Percentiles rank a stretch among this genome's conserved stretches.
phyloP scores from a whole-genome alignment of 1,140 invertebrate genomes.

The Piezodorus guildinii region DNA sequence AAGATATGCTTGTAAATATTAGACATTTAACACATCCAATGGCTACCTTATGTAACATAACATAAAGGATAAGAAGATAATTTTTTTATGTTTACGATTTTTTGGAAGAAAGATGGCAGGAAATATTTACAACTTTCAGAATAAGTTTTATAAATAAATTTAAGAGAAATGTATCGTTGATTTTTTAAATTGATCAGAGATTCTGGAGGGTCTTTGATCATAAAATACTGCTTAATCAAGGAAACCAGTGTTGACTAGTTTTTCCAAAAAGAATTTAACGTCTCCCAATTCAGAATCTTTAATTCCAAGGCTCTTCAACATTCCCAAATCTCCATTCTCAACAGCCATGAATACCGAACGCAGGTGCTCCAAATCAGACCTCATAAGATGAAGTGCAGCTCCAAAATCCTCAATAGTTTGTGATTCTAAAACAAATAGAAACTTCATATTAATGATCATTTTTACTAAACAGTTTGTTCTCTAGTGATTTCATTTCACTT shows the following conservation, averaged over 20 bases:
- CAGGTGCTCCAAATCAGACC: constrained; percentile 80
- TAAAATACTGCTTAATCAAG: constrained; percentile 51
- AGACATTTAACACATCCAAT: neutral
- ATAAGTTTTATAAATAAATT: too few species aligned
- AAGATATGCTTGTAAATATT: neutral
- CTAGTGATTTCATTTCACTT: too few species aligned
- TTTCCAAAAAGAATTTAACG: constrained; percentile 93
- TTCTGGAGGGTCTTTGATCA: too few species aligned
- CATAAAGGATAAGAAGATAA: neutral
- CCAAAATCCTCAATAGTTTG: constrained; percentile 92
- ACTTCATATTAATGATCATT: too few species aligned
- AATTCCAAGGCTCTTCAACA: constrained; percentile 86
- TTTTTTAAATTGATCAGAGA: too few species aligned
- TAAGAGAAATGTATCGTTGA: too few species aligned
- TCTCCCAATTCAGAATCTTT: constrained; percentile 93
- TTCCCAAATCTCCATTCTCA: constrained; percentile 87
- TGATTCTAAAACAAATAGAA: constrained; percentile 54
- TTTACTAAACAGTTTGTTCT: too few species aligned
- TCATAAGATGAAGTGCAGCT: constrained; percentile 70
- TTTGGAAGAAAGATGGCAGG: neutral
- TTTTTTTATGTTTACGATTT: neutral
- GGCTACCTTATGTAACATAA: constrained; percentile 1
- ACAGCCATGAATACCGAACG: constrained; percentile 91
- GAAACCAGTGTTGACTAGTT: constrained; percentile 91
- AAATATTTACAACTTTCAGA: too few species aligned